Conservation (phyloP, 1,140 invertebrate genomes). For the Diorhabda carinulata region DNA sequence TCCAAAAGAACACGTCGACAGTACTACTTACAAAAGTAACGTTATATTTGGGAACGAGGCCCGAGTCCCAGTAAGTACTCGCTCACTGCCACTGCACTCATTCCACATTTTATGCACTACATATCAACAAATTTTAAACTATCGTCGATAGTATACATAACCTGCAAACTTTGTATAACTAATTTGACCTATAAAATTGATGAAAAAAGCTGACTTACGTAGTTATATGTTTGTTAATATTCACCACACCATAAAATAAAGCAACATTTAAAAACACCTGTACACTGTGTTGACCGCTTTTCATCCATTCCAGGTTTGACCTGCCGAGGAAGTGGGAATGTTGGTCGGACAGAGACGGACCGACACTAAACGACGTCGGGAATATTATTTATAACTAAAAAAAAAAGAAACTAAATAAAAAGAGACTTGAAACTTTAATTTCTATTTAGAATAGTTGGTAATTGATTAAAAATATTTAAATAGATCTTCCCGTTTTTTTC, state of each 20-base stretch:
- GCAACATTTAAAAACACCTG: constrained; percentile 47
- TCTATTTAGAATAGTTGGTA: too few relatives aligned
- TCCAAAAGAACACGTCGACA: constrained; percentile 28
- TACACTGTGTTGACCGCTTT: constrained; percentile 47
- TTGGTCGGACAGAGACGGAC: constrained; percentile 35
- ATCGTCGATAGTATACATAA: constrained; percentile 31
- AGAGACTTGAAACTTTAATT: too few relatives aligned
- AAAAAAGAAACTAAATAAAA: too few relatives aligned
- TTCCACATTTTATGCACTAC: constrained; percentile 43
- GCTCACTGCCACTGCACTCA: constrained; percentile 37
- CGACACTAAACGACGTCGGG: constrained; percentile 2
- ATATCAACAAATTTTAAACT: constrained; percentile 42
- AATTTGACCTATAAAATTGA: constrained; percentile 16
- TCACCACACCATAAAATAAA: constrained; percentile 37
- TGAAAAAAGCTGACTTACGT: constrained; percentile 29
- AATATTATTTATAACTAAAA: neutral
- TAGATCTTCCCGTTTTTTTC: too few relatives aligned
- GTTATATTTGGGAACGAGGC: constrained; percentile 42
- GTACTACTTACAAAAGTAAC: constrained; percentile 33
- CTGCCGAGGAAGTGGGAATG: constrained; percentile 46
- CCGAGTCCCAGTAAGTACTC: constrained; percentile 35
- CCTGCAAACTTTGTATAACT: constrained; percentile 26
- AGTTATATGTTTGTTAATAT: constrained; percentile 23
- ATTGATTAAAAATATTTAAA: too few relatives aligned
- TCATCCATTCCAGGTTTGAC: constrained; percentile 47